Percentiles rank a stretch among this genome's conserved stretches.
Evolutionary conservation across 2,113 vertebrate species (phyloP).

Genomic region (Phalacrocorax pelagicus): DNA sequence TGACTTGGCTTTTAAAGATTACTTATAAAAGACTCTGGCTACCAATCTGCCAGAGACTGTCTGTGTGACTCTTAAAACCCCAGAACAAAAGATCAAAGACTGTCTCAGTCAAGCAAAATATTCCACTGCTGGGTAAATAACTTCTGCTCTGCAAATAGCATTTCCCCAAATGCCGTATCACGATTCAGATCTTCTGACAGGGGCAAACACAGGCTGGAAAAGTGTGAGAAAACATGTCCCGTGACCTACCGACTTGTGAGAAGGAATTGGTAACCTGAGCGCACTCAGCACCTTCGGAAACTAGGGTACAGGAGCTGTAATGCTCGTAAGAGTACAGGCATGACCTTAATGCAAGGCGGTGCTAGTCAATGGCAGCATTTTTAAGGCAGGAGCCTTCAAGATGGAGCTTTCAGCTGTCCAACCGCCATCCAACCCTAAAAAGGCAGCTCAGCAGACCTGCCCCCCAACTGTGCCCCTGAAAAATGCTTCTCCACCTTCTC

Average conservation of each 20-base stretch:
- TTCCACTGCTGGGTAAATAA: conserved; percentile 5
- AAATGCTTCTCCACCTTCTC: background rate
- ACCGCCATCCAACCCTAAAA: background rate
- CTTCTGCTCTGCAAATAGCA: background rate
- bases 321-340: accelerated
- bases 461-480: background rate
- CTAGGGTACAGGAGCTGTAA: background rate
- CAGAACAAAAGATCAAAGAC: conserved; percentile 38
- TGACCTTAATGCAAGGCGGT: accelerated
- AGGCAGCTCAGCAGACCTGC: background rate
- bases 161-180: background rate
- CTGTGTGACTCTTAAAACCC: background rate
- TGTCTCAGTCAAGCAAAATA: background rate
- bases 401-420: background rate
- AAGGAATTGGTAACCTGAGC: background rate
- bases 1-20: conserved; percentile 23
- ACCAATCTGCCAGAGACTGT: background rate
- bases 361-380: background rate
- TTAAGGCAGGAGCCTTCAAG: background rate
- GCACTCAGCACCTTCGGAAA: background rate
- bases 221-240: background rate
- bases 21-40: background rate
- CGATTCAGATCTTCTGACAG: background rate
- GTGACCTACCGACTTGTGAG: background rate
- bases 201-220: background rate